Percentiles rank a stretch among this genome's conserved stretches.
Evolutionary conservation across 2,113 vertebrate species (phyloP).

Genomic region (Chaetops frenatus): DNA sequence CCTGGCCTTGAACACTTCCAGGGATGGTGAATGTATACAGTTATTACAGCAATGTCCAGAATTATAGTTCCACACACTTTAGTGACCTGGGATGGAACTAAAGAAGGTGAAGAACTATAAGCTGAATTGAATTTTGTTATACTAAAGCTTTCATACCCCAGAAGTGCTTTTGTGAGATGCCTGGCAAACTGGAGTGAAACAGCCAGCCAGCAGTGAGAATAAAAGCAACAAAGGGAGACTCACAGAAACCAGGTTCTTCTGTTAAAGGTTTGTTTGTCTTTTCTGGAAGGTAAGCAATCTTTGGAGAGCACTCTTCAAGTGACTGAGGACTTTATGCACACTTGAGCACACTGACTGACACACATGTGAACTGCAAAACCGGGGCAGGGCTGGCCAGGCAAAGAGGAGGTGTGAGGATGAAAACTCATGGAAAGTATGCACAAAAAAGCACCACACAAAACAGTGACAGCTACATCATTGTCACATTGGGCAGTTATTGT

Average conservation of each 20-base stretch:
- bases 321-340: not conserved
- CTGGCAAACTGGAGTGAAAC: not conserved
- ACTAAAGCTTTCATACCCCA: not conserved
- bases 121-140: not conserved
- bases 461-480: fast-evolving
- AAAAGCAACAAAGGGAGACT: not conserved
- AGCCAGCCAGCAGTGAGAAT: not conserved
- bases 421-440: not conserved
- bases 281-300: not conserved
- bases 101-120: not conserved
- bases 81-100: not conserved
- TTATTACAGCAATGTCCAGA: not conserved
- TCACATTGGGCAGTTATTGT: fast-evolving
- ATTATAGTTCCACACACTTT: not conserved
- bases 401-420: not conserved
- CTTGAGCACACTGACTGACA: not conserved
- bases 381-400: not conserved
- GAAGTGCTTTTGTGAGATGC: not conserved
- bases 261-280: not conserved
- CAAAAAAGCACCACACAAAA: not conserved
- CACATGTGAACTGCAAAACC: not conserved
- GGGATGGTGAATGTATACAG: not conserved
- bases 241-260: not conserved
- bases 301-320: not conserved
- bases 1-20: not conserved